Base-by-base conservation (phyloP, 2,888 invertebrate species). In the Schizotus pectinicornis region DNA sequence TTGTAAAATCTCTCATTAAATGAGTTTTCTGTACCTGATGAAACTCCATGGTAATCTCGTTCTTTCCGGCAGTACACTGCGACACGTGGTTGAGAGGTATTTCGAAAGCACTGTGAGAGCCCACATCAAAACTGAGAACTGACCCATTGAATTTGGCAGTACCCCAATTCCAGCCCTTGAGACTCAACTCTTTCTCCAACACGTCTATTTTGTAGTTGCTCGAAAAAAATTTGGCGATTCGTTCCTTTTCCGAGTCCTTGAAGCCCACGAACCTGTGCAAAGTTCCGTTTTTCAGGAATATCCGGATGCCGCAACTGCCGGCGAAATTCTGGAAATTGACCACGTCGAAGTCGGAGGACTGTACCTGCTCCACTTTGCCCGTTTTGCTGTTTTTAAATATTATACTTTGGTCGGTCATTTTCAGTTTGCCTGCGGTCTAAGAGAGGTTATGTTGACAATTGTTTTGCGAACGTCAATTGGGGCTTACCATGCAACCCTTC, bases 81-180 rank as follows among this genome's bases (percentile, higher is more conserved):
- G 96, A 96, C 0, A 99, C 98, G 84, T 98, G 91, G 67, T 91
- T 90, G 35, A 99, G 79, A 0, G 99, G 99, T 65, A 99, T 91
- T 81, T 99, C 99, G 82, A 99, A 98, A 0, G 94, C 94, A 8
- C 92, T 90, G 67, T 89, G 86, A 31, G 85, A 84, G 2, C 91
- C 92, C 37, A 94, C 88, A 76, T 95, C 94, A 74, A 92, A 95
- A 74, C 89, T 91, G 0, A 95, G 80, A 0, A 92, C 88, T 0
- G 93, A 89, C 2, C 95, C 98, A 69, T 88, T 89, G 76, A 99
- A 98, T 69, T 93, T 92, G 0, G 95, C 95, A 0, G 93, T 92
- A 30, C 99, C 99, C 95, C 98, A 99, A 80, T 99, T 99, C 98
- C 98, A 99, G 0, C 99, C 99, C 77, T 95, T 97, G 1, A 98